A percentile compares a stretch with the other conserved stretches of the same genome.
Evolutionary conservation across 2,113 vertebrate species (phyloP).

Genomic region (Piliocolobus tephrosceles): DNA sequence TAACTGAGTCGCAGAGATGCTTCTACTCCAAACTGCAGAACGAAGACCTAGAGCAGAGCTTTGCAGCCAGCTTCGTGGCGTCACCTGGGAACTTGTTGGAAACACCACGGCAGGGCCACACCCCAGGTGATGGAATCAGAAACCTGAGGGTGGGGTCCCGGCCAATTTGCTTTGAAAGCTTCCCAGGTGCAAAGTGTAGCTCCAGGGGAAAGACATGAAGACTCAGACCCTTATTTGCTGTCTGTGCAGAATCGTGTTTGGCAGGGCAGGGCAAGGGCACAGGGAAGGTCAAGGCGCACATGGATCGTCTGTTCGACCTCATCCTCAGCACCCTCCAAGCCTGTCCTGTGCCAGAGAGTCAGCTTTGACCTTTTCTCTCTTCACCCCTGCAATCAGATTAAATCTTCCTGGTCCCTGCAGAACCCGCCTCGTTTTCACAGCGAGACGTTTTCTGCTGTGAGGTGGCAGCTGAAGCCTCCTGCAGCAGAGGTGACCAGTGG

Average conservation of each 20-base stretch:
- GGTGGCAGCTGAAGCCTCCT: neutral
- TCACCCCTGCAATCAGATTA: accelerated
- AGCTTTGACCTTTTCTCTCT: neutral
- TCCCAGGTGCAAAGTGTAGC: accelerated
- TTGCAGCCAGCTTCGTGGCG: neutral
- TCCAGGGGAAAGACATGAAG: neutral
- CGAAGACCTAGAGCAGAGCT: neutral
- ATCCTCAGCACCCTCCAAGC: neutral
- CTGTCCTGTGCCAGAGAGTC: neutral
- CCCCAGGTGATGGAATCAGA: neutral
- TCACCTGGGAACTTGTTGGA: neutral
- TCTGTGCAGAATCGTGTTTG: neutral
- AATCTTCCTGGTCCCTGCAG: neutral
- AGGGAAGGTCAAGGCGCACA: accelerated
- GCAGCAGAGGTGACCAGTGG: neutral
- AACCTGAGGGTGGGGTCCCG: neutral
- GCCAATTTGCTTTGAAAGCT: neutral
- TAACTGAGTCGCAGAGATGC: neutral
- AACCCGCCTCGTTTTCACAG: accelerated
- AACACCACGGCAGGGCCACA: neutral
- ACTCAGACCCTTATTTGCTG: neutral
- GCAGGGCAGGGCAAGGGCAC: neutral
- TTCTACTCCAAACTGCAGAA: neutral
- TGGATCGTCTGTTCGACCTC: accelerated
- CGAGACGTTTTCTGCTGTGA: accelerated